Evolutionary conservation across 2,113 vertebrate species (phyloP), one percentile per base, ranked within the genome.

Genomic region (Tychaedon coryphoeus): DNA sequence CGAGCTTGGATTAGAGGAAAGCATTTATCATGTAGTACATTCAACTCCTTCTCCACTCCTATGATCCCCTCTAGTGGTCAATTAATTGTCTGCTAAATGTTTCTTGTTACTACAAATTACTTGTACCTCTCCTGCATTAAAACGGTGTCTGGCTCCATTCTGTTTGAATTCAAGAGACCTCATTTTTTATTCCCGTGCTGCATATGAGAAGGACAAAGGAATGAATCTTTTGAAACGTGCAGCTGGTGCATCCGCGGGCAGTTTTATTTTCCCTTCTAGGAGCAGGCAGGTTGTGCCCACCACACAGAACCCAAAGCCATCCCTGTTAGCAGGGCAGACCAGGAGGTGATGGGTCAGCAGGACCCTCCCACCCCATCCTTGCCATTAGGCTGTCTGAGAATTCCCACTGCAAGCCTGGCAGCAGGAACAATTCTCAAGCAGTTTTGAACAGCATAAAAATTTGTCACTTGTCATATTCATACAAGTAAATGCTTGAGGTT

Each of bases 51-150:
- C 65, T 72, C 71, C 84, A n/a, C 50, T 84, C 82, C 78, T 80
- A 53, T 45, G 54, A 88, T 67, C 33, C 96, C 97, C 91, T 75
- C 97, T 96, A 95, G 97, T 51, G 96, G 97, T 79, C 62, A 72
- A 3, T 75, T 33, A 38, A 56, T 57, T 88, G 40, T 47, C 51
- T 83, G 65, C 48, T 62, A 23, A 22, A 28, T 9, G 4, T 58
- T 85, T 65, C 67, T 93, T 51, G 26, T 38, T 28, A n/a, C 19
- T 70, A 31, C 20, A 20, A 8, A 50, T 85, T 50, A 24, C 9
- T 66, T 45, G 56, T 36, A 69, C 31, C 36, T 61, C 36, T 82
- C 48, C 40, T 76, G 54, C 28, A 25, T 64, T 90, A 31, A 67
- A 82, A 65, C 4, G 36, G 48, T 28, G 20, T 24, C 45, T 66